Base-by-base conservation (phyloP, 2,113 vertebrate species). In the Alces alces region DNA sequence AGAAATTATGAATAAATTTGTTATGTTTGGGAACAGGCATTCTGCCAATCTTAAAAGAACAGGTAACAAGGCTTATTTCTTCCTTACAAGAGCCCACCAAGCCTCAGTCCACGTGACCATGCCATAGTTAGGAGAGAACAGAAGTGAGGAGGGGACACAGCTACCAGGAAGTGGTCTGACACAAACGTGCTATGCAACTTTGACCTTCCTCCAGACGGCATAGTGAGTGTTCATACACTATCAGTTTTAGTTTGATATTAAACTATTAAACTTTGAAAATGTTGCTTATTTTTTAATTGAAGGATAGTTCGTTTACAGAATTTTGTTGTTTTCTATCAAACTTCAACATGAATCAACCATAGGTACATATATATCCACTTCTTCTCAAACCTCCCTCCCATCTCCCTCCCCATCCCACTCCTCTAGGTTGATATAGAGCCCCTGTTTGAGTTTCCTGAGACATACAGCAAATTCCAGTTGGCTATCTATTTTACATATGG, bases 171-270 rank as follows among this genome's bases (percentile, higher is more conserved):
- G 39, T 47, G 23, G 33, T 36, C 60, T 64, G 80, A 60, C 8
- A 16, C 0, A 1, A 12, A 3, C 23, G 8, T 4, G 0, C 7
- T 14, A 11, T 3, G 14, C 1, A 11, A 54, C 47, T 2, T 60
- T 19, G 57, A 6, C 28, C 87, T 84, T 84, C 21, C 54, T 58
- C 7, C 45, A 16, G 16, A 30, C 43, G 36, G 12, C 87, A 6
- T 7, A 73, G 25, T 54, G 45, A 86, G 64, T 16, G 23, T 14
- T 45, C 47, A n/a, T 15, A 64, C 28, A 21, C 4, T 50, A 1
- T 64, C 33, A 21, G 36, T 36, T 21, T 70, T 21, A 70, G n/a
- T 70, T 70, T 70, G 64, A 70, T 36, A 70, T 36, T 36, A 66
- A 66, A n/a, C 61, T n/a, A n/a, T n/a, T 66, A 19, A 66, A 66